Percentiles rank a stretch among this genome's conserved stretches.
Evolutionary conservation across 2,888 invertebrate genomes (phyloP).

Genomic region (Spicauda simplicius): DNA sequence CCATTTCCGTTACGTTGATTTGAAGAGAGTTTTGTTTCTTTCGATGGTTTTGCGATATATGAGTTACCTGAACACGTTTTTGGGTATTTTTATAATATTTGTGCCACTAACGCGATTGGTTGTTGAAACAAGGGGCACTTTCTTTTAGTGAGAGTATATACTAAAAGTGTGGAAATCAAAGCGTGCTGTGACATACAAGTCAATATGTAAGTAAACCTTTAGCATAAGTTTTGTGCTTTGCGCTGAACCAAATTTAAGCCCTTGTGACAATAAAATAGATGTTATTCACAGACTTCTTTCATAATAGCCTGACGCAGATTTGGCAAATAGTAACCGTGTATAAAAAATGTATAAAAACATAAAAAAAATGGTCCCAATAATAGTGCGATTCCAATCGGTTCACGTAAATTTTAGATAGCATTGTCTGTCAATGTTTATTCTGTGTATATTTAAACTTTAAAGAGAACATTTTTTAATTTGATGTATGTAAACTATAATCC

Average conservation of each 20-base stretch:
- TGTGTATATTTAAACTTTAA: too few species aligned
- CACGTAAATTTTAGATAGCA: too few species aligned
- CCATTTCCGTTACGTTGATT: background rate
- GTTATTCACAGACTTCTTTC: slow-evolving; percentile 15
- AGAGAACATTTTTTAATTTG: too few species aligned
- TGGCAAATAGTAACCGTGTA: background rate
- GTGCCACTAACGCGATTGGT: slow-evolving; percentile 16
- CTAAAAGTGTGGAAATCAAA: slow-evolving; percentile 60
- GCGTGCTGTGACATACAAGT: slow-evolving; percentile 82
- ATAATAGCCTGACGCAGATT: slow-evolving; percentile 22
- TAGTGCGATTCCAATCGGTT: too few species aligned
- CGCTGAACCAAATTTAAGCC: slow-evolving; percentile 65
- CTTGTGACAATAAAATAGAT: slow-evolving; percentile 67
- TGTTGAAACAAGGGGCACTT: slow-evolving; percentile 37
- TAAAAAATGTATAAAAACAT: too few species aligned
- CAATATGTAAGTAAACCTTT: slow-evolving; percentile 74
- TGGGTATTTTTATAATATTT: slow-evolving; percentile 7
- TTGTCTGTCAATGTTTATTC: too few species aligned
- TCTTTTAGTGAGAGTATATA: slow-evolving; percentile 52
- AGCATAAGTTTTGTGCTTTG: slow-evolving; percentile 68
- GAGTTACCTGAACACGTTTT: slow-evolving; percentile 6
- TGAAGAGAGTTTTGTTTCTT: slow-evolving; percentile 7
- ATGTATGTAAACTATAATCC: too few species aligned
- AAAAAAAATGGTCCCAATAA: too few species aligned
- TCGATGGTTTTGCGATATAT: slow-evolving; percentile 5